phyloP scores from a whole-genome alignment of 23 tunicate genomes.

The Trididemnum clinides region DNA sequence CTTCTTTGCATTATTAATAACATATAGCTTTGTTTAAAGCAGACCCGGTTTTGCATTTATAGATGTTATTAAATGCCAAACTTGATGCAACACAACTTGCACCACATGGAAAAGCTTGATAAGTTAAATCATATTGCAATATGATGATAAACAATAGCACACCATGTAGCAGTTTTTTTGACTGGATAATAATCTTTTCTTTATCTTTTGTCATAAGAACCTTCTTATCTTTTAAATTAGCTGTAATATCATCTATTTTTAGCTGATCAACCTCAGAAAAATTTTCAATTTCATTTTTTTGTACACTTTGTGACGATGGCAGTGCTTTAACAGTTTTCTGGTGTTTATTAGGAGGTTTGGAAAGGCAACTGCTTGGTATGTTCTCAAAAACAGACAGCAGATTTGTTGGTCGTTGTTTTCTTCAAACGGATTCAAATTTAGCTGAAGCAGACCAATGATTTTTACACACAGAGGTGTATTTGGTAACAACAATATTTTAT shows the following conservation, averaged over 20 bases:
- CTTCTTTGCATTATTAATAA: background rate
- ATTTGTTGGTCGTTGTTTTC: background rate
- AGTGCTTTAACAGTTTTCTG: background rate
- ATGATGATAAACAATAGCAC: background rate
- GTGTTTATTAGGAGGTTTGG: background rate
- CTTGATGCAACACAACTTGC: background rate
- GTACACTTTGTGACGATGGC: background rate
- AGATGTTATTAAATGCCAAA: background rate
- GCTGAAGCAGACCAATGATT: background rate
- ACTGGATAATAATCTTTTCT: background rate
- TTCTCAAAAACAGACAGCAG: background rate
- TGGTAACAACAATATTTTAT: background rate
- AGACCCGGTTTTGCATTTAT: background rate
- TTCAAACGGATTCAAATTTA: background rate
- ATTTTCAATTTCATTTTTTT: background rate
- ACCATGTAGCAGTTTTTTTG: background rate
- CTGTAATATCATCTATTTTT: background rate
- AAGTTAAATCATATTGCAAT: background rate
- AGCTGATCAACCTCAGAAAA: background rate
- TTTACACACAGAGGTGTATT: background rate
- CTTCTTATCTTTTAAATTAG: background rate
- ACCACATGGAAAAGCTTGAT: background rate
- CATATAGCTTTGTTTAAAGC: background rate
- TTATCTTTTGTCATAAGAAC: background rate
- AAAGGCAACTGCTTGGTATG: background rate